Conservation (phyloP, 2,113 vertebrate species). For the Brachirus orientalis region DNA sequence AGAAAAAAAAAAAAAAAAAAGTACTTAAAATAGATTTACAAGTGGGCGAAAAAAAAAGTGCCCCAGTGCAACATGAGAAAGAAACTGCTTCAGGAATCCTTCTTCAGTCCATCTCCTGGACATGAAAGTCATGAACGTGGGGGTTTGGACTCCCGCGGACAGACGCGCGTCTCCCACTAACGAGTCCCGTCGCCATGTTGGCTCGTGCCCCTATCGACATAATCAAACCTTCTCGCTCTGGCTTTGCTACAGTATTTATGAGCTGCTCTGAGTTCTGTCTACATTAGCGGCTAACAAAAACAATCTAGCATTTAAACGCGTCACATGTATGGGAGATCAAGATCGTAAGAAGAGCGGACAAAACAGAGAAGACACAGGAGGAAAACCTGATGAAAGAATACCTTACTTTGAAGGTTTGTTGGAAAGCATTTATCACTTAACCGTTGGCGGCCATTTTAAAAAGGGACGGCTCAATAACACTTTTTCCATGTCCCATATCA, state of each 20-base stretch:
- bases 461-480: no score
- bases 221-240: slow-evolving; percentile 60
- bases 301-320: slow-evolving; percentile 42
- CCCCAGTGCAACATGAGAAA: slow-evolving; percentile 82
- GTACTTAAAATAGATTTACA: slow-evolving; percentile 58
- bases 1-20: slow-evolving; percentile 44
- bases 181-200: slow-evolving; percentile 46
- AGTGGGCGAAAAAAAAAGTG: slow-evolving; percentile 64
- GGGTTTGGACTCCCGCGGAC: slow-evolving; percentile 9
- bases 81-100: slow-evolving; percentile 63
- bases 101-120: slow-evolving; percentile 59
- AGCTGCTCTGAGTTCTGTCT: slow-evolving; percentile 52
- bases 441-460: no score
- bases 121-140: slow-evolving; percentile 27
- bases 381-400: slow-evolving; percentile 19
- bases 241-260: slow-evolving; percentile 75
- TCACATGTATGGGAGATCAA: slow-evolving; percentile 69
- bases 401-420: slow-evolving; percentile 4
- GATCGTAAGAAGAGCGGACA: slow-evolving; percentile 38
- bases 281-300: slow-evolving; percentile 59
- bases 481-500: no score
- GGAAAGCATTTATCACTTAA: no score
- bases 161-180: slow-evolving; percentile 34
- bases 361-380: slow-evolving; percentile 25
- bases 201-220: slow-evolving; percentile 45